phyloP scores from a whole-genome alignment of 2,797 vertebrate genomes.

The Alauda arvensis region DNA sequence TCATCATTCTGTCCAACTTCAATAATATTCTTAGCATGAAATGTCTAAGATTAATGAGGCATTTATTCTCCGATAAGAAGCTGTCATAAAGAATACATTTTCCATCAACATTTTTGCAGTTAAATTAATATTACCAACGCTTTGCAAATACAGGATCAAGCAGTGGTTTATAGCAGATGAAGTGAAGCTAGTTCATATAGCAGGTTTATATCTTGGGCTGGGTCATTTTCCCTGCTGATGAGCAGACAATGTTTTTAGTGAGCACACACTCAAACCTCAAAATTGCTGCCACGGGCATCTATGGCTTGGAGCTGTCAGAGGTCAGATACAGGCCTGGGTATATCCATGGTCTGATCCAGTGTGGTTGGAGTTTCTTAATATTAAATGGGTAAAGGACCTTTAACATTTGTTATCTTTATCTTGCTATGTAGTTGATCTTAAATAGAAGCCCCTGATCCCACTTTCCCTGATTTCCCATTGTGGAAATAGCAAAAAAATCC shows the following conservation, averaged over 20 bases:
- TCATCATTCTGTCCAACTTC: conserved; percentile 60
- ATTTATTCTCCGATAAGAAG: conserved; percentile 51
- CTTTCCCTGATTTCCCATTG: not conserved
- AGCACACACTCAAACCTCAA: not conserved
- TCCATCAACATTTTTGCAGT: conserved; percentile 12
- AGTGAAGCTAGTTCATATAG: not conserved
- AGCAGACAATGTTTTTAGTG: not conserved
- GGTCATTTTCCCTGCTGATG: not conserved
- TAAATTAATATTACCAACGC: conserved; percentile 25
- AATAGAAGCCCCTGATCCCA: not conserved
- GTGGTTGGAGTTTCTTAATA: not conserved
- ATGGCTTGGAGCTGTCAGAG: not conserved
- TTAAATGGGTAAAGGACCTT: not conserved
- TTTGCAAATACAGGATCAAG: not conserved
- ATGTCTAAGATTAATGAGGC: conserved; percentile 59
- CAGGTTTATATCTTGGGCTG: not conserved
- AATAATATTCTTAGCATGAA: conserved; percentile 65
- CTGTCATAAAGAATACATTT: conserved; percentile 28
- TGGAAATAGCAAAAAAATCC: not conserved
- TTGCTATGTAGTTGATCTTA: not conserved
- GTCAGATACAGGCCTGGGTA: not conserved
- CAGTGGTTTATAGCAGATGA: not conserved
- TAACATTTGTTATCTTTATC: not conserved
- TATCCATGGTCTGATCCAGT: not conserved
- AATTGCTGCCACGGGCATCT: not conserved